A percentile compares a stretch with the other conserved stretches of the same genome.
These are phyloP conservation scores for Turritopsis rubra DNA, from an alignment of 30 jellyfish, hydroid and myxozoan genomes.

Conservation along the genomic window DNA sequence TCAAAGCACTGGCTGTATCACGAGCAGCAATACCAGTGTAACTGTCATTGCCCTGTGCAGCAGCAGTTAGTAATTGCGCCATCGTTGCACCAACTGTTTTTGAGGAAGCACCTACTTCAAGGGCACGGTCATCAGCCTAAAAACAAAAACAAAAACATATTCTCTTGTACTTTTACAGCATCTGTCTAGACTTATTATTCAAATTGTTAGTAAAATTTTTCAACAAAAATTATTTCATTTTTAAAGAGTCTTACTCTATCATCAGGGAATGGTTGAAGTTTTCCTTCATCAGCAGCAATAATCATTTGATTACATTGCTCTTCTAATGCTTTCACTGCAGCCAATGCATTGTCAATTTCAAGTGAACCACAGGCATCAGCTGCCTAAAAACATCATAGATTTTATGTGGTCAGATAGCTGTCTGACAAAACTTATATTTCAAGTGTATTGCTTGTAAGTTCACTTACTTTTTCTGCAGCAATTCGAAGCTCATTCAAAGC, in stretches of 20 bases:
- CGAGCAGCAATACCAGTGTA: slow-evolving; percentile 99
- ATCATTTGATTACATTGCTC: slow-evolving; percentile 60
- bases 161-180: not conserved
- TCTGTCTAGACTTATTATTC: not conserved
- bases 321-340: slow-evolving; percentile 79
- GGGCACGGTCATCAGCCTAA: slow-evolving; percentile 88
- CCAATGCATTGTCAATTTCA: slow-evolving; percentile 92
- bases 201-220: too few species aligned
- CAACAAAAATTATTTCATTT: not conserved
- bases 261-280: slow-evolving; percentile 77
- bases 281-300: slow-evolving; percentile 84
- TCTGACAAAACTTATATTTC: not conserved
- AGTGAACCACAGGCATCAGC: slow-evolving; percentile 98
- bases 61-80: slow-evolving; percentile 98
- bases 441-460: not conserved
- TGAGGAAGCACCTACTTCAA: slow-evolving; percentile 97
- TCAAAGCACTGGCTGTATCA: slow-evolving; percentile 95
- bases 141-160: not conserved
- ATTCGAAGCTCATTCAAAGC: slow-evolving; percentile 74
- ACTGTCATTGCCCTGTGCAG: slow-evolving; percentile 98
- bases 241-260: slow-evolving; percentile 51
- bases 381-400: slow-evolving; percentile 46
- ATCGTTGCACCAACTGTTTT: slow-evolving; percentile 96
- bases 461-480: slow-evolving; percentile 86
- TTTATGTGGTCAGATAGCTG: not conserved